Conservation (phyloP, 23 tunicate species). For the Ciona savignyi region DNA sequence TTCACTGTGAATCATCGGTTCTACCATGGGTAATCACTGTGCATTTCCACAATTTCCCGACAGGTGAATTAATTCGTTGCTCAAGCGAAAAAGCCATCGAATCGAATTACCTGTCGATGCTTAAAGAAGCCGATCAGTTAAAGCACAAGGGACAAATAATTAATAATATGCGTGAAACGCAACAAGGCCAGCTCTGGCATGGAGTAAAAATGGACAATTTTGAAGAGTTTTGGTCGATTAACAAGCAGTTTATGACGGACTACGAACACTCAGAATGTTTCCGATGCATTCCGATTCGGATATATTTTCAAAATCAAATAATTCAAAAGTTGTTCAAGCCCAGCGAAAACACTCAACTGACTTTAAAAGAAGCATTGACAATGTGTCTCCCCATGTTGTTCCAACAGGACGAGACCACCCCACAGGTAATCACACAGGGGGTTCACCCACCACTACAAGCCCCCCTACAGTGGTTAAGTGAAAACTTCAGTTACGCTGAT, state of each 20-base stretch:
- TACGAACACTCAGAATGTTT: constrained; percentile 25
- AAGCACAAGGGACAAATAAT: constrained; percentile 83
- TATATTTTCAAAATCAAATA: constrained; percentile 37
- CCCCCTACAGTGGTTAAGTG: constrained; percentile 78
- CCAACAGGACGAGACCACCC: not conserved
- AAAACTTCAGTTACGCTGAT: constrained; percentile 73
- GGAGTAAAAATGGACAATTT: constrained; percentile 66
- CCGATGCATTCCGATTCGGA: constrained; percentile 57
- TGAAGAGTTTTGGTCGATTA: constrained; percentile 78
- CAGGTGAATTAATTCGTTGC: constrained; percentile 27
- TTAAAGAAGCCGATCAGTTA: constrained; percentile 88
- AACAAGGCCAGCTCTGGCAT: constrained; percentile 85
- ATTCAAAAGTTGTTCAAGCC: constrained; percentile 40
- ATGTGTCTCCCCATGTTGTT: constrained; percentile 5
- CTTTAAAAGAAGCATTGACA: constrained; percentile 24
- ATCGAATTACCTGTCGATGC: constrained; percentile 45
- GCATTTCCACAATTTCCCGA: constrained; percentile 80
- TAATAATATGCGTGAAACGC: constrained; percentile 39
- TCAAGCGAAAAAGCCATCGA: constrained; percentile 44
- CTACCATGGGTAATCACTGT: constrained; percentile 68
- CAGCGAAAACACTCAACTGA: not conserved
- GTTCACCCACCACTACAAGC: constrained; percentile 32
- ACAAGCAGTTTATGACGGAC: constrained; percentile 70
- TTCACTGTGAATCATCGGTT: constrained; percentile 30
- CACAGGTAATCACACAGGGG: constrained; percentile 30